Conservation (phyloP, 2,888 invertebrate species). For the Archaeoteleia sp. region DNA sequence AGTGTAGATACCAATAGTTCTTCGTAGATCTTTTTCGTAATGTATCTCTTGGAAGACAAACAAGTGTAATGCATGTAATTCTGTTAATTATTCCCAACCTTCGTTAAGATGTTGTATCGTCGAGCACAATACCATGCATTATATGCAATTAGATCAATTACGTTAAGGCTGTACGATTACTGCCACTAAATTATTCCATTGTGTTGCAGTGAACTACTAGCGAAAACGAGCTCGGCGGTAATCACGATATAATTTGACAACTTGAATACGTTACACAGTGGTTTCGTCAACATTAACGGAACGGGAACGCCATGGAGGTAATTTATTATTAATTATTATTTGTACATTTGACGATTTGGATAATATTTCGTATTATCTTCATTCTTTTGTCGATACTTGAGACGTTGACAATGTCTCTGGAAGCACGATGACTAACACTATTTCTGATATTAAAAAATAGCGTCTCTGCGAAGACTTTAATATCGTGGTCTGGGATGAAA, state of each 20-base stretch:
- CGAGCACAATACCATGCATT: slow-evolving; percentile 32
- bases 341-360: too few relatives aligned
- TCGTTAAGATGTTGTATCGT: slow-evolving; percentile 23
- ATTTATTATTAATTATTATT: too few relatives aligned
- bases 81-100: slow-evolving; percentile 30
- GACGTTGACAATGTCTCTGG: slow-evolving; percentile 38
- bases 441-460: slow-evolving; percentile 69
- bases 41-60: too few relatives aligned
- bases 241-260: slow-evolving; percentile 24
- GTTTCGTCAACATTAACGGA: too few relatives aligned
- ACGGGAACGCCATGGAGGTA: too few relatives aligned
- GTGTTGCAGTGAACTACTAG: slow-evolving; percentile 7
- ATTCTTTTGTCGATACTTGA: slow-evolving; percentile 16
- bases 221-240: slow-evolving; percentile 15
- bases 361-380: slow-evolving; percentile 36
- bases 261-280: too few relatives aligned
- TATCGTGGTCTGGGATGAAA: slow-evolving; percentile 60
- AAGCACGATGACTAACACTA: slow-evolving; percentile 64
- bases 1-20: too few relatives aligned
- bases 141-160: slow-evolving; percentile 51
- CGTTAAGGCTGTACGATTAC: slow-evolving; percentile 38
- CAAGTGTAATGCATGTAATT: slow-evolving; percentile 26
- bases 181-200: slow-evolving; percentile 34
- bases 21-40: too few relatives aligned
- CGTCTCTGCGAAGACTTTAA: slow-evolving; percentile 62